Evolutionary conservation across 1,140 invertebrate species (phyloP).

Genomic region (Triops cancriformis): DNA sequence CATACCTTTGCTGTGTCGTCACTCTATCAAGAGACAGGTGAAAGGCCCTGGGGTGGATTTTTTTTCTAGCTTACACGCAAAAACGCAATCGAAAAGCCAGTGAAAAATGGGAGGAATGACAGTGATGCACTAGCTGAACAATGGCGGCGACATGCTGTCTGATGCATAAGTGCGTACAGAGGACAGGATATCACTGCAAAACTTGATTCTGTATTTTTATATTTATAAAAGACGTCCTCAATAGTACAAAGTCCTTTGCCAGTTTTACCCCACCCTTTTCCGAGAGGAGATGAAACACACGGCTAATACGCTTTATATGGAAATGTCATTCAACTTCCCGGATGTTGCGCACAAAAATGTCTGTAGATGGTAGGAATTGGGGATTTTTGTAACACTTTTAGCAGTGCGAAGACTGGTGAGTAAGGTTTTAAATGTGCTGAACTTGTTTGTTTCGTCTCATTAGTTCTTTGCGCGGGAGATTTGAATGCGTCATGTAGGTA

Average conservation of each 20-base stretch:
- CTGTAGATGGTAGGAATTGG: neutral
- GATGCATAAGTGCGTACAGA: neutral
- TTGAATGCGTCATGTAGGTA: no score
- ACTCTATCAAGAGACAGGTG: neutral
- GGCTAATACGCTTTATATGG: neutral
- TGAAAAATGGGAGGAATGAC: neutral
- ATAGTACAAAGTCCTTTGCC: no score
- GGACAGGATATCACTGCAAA: constrained; percentile 1
- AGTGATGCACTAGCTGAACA: neutral
- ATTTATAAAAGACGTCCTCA: no score
- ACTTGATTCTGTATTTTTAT: neutral
- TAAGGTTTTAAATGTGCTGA: no score
- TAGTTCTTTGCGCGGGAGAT: no score
- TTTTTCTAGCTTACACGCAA: neutral
- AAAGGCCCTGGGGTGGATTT: neutral
- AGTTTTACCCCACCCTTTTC: neutral
- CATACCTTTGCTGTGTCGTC: neutral
- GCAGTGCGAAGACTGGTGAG: no score
- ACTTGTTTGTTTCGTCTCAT: no score
- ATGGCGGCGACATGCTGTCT: constrained; percentile 3
- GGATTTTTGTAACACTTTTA: no score
- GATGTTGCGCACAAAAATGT: neutral
- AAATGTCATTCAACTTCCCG: constrained; percentile 5
- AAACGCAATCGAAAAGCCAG: neutral
- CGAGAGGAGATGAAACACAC: neutral